These are phyloP conservation scores for Ruditapes philippinarum DNA, from an alignment of 1,140 invertebrate species.

Conservation along the genomic window DNA sequence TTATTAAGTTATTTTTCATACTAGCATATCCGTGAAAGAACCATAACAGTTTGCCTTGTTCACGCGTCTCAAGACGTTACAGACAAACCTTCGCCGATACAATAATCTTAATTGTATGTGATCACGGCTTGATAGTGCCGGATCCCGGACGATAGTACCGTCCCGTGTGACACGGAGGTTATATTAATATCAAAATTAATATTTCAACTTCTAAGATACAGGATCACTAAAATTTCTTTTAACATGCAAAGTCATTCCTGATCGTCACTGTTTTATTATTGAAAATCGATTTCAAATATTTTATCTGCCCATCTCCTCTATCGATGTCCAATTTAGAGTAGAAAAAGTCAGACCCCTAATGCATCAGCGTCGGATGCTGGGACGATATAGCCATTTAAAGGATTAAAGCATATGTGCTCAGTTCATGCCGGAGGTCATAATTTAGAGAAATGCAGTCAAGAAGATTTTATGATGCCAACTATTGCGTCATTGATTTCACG, in stretches of 20 bases:
- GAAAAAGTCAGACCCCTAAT: background rate
- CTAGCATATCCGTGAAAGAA: conserved; percentile 38
- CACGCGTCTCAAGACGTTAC: conserved; percentile 7
- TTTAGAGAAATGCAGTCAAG: background rate
- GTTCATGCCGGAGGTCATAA: background rate
- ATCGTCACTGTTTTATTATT: conserved; percentile 6
- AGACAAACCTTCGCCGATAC: background rate
- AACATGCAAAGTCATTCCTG: conserved; percentile 30
- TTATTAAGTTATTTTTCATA: background rate
- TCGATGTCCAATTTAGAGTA: conserved; percentile 22
- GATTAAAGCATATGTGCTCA: background rate
- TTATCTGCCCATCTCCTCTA: background rate
- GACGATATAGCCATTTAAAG: background rate
- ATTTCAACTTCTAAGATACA: background rate
- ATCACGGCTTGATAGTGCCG: conserved; percentile 30
- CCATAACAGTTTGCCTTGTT: conserved; percentile 38
- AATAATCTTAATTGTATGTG: conserved; percentile 29
- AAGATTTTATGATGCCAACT: background rate
- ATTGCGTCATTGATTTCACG: background rate
- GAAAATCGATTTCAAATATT: conserved; percentile 41
- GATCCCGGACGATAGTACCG: conserved; percentile 34
- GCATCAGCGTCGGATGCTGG: background rate
- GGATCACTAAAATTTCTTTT: conserved; percentile 22
- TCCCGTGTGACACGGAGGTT: background rate
- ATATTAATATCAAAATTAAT: conserved; percentile 56